Evolutionary conservation across 2,113 vertebrate genomes (phyloP), one percentile per base, ranked within the genome.

Genomic region (Corvus moneduloides): DNA sequence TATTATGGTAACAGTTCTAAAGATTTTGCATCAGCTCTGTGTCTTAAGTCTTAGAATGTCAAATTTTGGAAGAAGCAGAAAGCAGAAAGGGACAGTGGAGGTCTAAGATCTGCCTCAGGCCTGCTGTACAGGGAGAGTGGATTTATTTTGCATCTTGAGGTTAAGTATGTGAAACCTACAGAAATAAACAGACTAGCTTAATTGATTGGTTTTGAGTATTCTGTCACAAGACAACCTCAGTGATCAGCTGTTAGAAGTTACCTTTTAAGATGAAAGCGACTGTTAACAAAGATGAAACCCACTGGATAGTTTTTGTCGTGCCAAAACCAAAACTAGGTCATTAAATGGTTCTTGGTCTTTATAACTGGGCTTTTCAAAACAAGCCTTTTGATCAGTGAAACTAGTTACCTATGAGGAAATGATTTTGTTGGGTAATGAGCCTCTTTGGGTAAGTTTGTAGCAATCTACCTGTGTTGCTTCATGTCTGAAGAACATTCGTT

Each of bases 61-160:
- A 59, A 48, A 49, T 35, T 84, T 74, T 11, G 15, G 55, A 27
- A 14, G 56, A 74, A 79, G 19, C n/a, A 54, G 74, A 67, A 79
- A 77, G 15, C 58, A 54, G 46, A 55, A 59, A 26, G 39, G 23
- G 28, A n/a, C 52, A 55, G 56, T 16, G n/a, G 58, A 37, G 6
- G 22, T 28, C 7, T 11, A 18, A 83, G 24, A 33, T 67, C n/a
- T 83, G 15, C 37, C 44, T 56, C 39, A 23, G n/a, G 43, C 49
- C 73, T 90, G 67, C 52, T 66, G 13, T 61, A 54, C 27, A 6
- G 26, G 17, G 18, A 66, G 39, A 46, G 12, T 39, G 51, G 33
- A 22, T 89, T 96, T 87, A 69, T 83, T 89, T 93, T 95, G 54
- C 41, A 69, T 81, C 46, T 63, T 76, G 54, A 94, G 35, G 49